Evolutionary conservation across 2,113 vertebrate species (phyloP).

Genomic region (Sphyrna mokarran): DNA sequence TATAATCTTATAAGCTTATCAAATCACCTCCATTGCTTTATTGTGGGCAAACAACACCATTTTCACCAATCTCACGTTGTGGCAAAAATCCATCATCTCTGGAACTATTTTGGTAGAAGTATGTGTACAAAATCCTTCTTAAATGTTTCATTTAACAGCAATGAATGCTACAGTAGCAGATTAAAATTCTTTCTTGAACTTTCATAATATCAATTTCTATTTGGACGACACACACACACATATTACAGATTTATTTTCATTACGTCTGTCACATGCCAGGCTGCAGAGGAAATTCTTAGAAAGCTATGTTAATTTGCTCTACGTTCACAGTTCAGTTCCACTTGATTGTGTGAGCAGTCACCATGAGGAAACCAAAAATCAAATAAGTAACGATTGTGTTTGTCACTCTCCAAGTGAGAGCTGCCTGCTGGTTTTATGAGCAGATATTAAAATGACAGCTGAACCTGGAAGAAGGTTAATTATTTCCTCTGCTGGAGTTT

Average conservation of each 20-base stretch:
- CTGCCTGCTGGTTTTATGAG: constrained; percentile 47
- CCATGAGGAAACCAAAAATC: neutral
- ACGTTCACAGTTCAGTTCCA: neutral
- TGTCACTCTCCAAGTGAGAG: constrained; percentile 35
- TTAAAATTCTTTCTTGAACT: neutral
- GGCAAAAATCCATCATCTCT: neutral
- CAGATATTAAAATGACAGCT: constrained; percentile 45
- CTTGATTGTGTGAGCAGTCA: neutral
- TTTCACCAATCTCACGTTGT: neutral
- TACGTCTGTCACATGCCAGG: neutral
- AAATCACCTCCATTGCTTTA: neutral
- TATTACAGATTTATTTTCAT: neutral
- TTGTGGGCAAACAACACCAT: neutral
- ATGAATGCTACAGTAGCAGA: neutral
- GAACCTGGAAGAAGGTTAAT: constrained; percentile 50
- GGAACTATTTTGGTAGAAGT: neutral
- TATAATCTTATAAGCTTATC: neutral
- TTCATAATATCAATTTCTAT: neutral
- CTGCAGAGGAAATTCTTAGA: neutral
- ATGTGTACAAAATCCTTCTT: neutral
- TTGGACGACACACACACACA: neutral
- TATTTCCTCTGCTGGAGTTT: constrained; percentile 47
- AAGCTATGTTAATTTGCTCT: neutral
- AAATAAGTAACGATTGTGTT: neutral
- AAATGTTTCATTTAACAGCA: neutral